Conservation (phyloP, 2,797 vertebrate genomes). For the Pteronotus mesoamericanus region DNA sequence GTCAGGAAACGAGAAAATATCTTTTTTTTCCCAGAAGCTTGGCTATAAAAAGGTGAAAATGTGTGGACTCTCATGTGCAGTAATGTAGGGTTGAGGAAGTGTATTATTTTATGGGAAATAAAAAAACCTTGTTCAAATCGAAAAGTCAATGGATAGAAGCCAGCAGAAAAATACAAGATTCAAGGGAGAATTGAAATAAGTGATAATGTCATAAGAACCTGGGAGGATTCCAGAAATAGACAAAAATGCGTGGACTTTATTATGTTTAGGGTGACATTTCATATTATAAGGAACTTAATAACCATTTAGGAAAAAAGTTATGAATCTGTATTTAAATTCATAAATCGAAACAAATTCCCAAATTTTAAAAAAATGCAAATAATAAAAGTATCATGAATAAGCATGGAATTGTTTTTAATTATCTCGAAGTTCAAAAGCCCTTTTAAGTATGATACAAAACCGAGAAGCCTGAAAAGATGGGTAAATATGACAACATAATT, state of each 20-base stretch:
- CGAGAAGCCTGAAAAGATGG: neutral
- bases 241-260: neutral
- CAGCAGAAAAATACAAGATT: neutral
- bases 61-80: neutral
- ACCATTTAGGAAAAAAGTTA: neutral
- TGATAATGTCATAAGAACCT: neutral
- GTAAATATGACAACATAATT: neutral
- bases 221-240: neutral
- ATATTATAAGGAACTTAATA: neutral
- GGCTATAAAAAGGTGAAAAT: neutral
- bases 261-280: neutral
- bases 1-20: neutral
- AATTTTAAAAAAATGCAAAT: neutral
- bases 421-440: neutral
- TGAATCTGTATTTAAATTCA: neutral
- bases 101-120: neutral
- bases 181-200: neutral
- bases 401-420: neutral
- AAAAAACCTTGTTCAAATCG: neutral
- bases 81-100: neutral
- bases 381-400: neutral
- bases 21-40: neutral
- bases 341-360: neutral
- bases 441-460: neutral
- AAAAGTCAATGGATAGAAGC: neutral